Evolutionary conservation across 2,888 invertebrate genomes (phyloP).

Genomic region (Branchipolynoe longqiensis): DNA sequence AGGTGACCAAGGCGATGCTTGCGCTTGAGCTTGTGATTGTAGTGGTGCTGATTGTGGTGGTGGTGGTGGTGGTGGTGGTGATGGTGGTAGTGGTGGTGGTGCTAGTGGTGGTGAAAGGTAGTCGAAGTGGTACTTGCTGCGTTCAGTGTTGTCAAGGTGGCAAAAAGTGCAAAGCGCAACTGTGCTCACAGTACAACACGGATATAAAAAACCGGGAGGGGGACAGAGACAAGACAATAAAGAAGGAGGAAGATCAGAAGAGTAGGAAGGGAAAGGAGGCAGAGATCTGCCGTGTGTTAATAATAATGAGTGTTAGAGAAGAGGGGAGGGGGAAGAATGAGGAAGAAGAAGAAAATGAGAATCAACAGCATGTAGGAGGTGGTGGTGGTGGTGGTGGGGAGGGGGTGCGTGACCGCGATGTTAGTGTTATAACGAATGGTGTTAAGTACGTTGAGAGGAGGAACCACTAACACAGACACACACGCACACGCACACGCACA

Average conservation of each 20-base stretch:
- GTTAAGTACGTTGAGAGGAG: slow-evolving; percentile 16
- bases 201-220: slow-evolving; percentile 10
- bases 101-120: neutral
- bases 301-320: too few species aligned
- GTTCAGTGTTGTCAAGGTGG: slow-evolving; percentile 31
- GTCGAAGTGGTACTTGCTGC: neutral
- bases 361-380: slow-evolving; percentile 12
- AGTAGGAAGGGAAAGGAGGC: neutral
- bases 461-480: slow-evolving; percentile 37
- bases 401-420: slow-evolving; percentile 12
- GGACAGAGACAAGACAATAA: neutral
- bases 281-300: neutral
- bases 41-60: neutral
- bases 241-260: neutral
- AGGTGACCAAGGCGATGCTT: too few species aligned
- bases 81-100: slow-evolving; percentile 17
- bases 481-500: neutral
- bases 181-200: slow-evolving; percentile 45
- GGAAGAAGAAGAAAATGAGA: neutral
- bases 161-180: slow-evolving; percentile 48
- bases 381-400: slow-evolving; percentile 22
- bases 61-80: neutral
- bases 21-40: too few species aligned
- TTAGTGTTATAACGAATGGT: slow-evolving; percentile 18
- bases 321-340: neutral